Evolutionary conservation across 2,888 invertebrate genomes (phyloP).

Genomic region (Thereva unica): DNA sequence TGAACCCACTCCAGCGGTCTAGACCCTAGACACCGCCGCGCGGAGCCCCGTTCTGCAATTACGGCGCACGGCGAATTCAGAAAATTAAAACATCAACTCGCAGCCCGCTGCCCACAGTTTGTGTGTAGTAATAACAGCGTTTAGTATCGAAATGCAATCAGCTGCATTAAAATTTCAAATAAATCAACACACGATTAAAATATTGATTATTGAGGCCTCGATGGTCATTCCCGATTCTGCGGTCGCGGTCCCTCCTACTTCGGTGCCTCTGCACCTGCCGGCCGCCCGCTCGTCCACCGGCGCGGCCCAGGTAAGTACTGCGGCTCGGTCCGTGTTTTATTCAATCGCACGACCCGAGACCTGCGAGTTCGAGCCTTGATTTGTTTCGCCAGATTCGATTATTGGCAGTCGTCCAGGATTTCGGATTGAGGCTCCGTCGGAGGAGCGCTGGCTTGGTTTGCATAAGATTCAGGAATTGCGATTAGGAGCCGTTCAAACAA

Average conservation of each 20-base stretch:
- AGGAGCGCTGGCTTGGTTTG: no score
- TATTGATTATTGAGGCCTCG: constrained; percentile 40
- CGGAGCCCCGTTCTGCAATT: constrained; percentile 6
- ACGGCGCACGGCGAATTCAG: constrained; percentile 21
- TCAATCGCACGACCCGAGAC: constrained; percentile 12
- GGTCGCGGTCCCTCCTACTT: constrained; percentile 15
- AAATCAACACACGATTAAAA: constrained; percentile 43
- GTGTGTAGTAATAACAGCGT: constrained; percentile 42
- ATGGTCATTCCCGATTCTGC: constrained; percentile 22
- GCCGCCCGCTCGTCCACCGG: background rate
- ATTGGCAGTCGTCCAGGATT: constrained; percentile 13
- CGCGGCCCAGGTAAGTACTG: background rate
- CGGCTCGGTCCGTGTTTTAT: background rate
- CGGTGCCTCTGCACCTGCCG: constrained; percentile 22
- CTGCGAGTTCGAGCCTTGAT: background rate
- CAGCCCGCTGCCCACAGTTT: constrained; percentile 28
- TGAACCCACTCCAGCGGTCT: no score
- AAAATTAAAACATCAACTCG: constrained; percentile 40
- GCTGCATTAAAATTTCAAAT: constrained; percentile 42
- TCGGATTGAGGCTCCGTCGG: no score
- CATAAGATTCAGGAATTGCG: no score
- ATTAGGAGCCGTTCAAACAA: no score
- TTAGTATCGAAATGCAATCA: constrained; percentile 43
- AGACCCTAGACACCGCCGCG: no score
- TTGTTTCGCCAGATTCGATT: constrained; percentile 16